Evolutionary conservation across 1,140 invertebrate genomes (phyloP), one percentile per base, ranked within the genome.

Genomic region (Pseudomyrmex dendroicus): DNA sequence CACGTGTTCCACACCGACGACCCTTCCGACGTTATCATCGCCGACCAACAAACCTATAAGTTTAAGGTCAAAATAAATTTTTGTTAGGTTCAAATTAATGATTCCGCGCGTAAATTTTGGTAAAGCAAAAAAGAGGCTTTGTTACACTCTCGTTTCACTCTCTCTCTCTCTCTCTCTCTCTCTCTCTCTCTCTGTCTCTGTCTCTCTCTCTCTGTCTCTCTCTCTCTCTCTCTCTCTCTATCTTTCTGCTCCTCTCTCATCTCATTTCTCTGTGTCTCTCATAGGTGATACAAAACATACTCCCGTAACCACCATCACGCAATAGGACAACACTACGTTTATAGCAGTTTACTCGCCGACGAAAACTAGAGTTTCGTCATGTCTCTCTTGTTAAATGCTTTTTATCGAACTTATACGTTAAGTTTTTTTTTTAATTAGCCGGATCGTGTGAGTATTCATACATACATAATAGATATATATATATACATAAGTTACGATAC

Each of bases 11-110:
- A 90, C 90, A 4, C 86, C 91, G 22, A 86, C 90, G 13, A 48
- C 90, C 9, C 61, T 92, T 64, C 82, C 91, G 63, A 84, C 91
- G 72, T 89, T 93, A 50, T 86, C 91, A 48, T 86, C 91, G 52
- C 80, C 90, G 20, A 77, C 89, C 25, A 76, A 90, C 84, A 13
- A 52, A 52, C 50, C 50, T 13, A 52, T 52, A 52, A 85, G 66
- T 74, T 83, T 92, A 12, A 94, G 91, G 91, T 92, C 92, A 87
- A 94, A 94, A 85, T 94, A 52, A 93, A 92, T 89, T 88, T 57
- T 80, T 48, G 50, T 84, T 84, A 48, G 63, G 44, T n/a, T 80
- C 73, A 73, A 59, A 35, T 35, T 35, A 35, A 63, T 63, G 52
- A 62, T 67, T 64, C 59, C 44, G 15, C 57, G 13, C 52, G 83